Percentiles rank a stretch among this genome's conserved stretches.
Evolutionary conservation across 2,888 invertebrate species (phyloP).

Genomic region (Hipparchia semele): DNA sequence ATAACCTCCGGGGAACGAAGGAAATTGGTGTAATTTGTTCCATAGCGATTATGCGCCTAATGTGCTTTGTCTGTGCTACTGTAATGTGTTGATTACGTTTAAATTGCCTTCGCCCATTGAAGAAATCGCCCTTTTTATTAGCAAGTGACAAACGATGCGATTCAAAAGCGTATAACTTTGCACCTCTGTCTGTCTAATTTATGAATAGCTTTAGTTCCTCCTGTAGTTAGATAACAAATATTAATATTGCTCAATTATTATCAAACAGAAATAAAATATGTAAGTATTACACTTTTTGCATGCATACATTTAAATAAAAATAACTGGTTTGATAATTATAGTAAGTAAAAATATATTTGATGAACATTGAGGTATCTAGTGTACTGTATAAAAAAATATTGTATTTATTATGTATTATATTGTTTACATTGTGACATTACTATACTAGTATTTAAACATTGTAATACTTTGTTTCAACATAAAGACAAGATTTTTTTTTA

Average conservation of each 20-base stretch:
- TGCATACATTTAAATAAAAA: too few relatives aligned
- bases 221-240: too few relatives aligned
- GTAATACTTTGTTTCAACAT: not conserved
- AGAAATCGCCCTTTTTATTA: conserved; percentile 46
- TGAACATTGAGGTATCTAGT: too few relatives aligned
- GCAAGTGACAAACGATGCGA: conserved; percentile 20
- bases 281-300: too few relatives aligned
- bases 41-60: conserved; percentile 62
- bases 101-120: conserved; percentile 64
- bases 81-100: conserved; percentile 63
- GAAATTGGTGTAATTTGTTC: conserved; percentile 67
- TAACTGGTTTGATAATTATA: too few relatives aligned
- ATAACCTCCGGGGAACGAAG: conserved; percentile 53
- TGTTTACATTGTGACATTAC: too few relatives aligned
- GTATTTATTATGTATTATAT: too few relatives aligned
- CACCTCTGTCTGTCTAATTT: not conserved
- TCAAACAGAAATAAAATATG: too few relatives aligned
- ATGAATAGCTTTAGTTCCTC: too few relatives aligned
- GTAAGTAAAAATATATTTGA: too few relatives aligned
- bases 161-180: conserved; percentile 1
- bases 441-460: not conserved
- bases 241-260: too few relatives aligned
- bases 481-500: not conserved
- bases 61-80: conserved; percentile 58
- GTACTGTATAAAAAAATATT: too few relatives aligned